Evolutionary conservation across 1,140 invertebrate species (phyloP).

Genomic region (Drosophila erecta): DNA sequence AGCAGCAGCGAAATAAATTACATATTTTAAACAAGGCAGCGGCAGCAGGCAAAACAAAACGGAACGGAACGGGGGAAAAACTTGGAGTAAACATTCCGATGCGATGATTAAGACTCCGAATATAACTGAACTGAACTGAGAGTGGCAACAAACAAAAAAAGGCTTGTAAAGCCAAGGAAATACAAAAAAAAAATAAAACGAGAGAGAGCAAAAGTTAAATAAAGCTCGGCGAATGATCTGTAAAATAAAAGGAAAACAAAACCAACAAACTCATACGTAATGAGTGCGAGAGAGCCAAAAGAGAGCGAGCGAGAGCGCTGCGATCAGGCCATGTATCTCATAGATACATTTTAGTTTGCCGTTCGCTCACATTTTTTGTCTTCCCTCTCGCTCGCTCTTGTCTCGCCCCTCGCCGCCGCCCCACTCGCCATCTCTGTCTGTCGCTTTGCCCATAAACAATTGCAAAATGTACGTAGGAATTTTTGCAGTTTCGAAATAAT

Average conservation of each 20-base stretch:
- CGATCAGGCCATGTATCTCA: constrained; percentile 78
- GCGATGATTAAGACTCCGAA: constrained; percentile 84
- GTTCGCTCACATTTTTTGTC: constrained; percentile 60
- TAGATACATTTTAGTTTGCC: constrained; percentile 75
- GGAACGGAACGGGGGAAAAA: constrained; percentile 37
- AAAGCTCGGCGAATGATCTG: constrained; percentile 80
- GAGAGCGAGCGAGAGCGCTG: constrained; percentile 11
- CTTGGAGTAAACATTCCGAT: constrained; percentile 82
- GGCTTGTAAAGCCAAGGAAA: constrained; percentile 51
- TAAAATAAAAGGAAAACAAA: constrained; percentile 67
- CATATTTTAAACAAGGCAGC: constrained; percentile 66
- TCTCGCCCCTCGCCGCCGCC: constrained; percentile 7
- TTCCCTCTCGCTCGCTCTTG: constrained; percentile 19
- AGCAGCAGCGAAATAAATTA: constrained; percentile 75
- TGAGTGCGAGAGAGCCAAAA: constrained; percentile 42
- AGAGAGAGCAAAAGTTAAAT: constrained; percentile 79
- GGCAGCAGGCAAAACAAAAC: constrained; percentile 51
- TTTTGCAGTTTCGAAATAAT: constrained; percentile 83
- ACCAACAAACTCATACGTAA: constrained; percentile 77
- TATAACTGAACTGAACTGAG: constrained; percentile 78
- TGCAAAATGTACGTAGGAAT: constrained; percentile 80
- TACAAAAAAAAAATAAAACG: constrained; percentile 13
- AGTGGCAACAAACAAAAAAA: constrained; percentile 71
- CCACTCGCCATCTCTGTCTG: constrained; percentile 21
- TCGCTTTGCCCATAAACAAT: constrained; percentile 72